Percentiles rank a stretch among this genome's conserved stretches.
phyloP scores from a whole-genome alignment of 2,888 invertebrate species.

The Epinotia demarniana region DNA sequence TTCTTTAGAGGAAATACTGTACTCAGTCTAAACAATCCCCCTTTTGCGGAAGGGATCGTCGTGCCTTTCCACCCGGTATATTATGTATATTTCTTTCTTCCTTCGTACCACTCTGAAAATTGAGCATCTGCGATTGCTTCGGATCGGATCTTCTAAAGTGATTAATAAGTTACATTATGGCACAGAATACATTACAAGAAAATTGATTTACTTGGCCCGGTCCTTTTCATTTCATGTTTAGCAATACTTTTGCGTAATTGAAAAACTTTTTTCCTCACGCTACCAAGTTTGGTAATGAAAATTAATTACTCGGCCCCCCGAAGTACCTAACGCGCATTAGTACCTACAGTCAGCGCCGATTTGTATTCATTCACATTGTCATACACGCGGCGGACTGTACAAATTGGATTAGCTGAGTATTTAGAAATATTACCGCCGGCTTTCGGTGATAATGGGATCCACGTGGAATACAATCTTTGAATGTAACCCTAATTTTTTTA shows the following conservation, averaged over 20 bases:
- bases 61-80: no score
- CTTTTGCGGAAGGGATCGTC: no score
- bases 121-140: background rate
- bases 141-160: background rate
- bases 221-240: constrained; percentile 20
- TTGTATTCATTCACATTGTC: constrained; percentile 47
- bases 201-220: background rate
- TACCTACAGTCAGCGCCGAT: constrained; percentile 46
- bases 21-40: no score
- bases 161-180: background rate
- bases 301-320: constrained; percentile 50
- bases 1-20: no score
- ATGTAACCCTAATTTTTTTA: background rate
- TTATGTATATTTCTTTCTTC: background rate
- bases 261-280: constrained; percentile 51
- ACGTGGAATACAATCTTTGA: background rate
- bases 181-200: background rate
- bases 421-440: constrained; percentile 29
- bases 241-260: constrained; percentile 35
- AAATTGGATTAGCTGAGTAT: constrained; percentile 43
- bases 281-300: constrained; percentile 53
- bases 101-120: background rate
- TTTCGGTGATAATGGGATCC: constrained; percentile 9
- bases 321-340: constrained; percentile 36
- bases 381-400: constrained; percentile 32